Evolutionary conservation across 2,888 invertebrate species (phyloP).

Genomic region (Acleris literana): DNA sequence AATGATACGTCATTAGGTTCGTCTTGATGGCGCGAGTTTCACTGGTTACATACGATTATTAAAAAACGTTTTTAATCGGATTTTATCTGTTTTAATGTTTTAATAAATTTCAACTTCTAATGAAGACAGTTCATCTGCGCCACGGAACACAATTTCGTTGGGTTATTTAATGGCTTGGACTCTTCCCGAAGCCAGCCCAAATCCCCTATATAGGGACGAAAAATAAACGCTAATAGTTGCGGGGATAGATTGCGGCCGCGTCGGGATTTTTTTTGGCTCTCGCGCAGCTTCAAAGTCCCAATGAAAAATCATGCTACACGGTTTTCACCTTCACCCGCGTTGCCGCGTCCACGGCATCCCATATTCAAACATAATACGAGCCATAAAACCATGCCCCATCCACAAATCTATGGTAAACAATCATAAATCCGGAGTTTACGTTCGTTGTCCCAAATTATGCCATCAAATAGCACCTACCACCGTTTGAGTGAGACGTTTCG

Average conservation of each 20-base stretch:
- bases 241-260: constrained; percentile 30
- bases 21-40: no score
- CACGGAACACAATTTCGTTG: not conserved
- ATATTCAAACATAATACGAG: constrained; percentile 38
- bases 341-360: constrained; percentile 3
- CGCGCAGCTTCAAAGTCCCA: constrained; percentile 21
- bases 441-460: constrained; percentile 76
- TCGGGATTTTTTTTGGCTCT: constrained; percentile 17
- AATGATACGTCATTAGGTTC: no score
- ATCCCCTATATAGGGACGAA: constrained; percentile 26
- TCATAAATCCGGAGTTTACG: constrained; percentile 77
- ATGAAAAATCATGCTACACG: constrained; percentile 14
- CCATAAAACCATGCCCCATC: constrained; percentile 64
- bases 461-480: constrained; percentile 74
- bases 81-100: no score
- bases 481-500: constrained; percentile 63
- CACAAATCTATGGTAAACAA: constrained; percentile 76
- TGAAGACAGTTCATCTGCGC: no score
- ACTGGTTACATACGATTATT: no score
- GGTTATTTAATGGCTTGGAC: not conserved
- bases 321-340: constrained; percentile 22
- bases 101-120: no score
- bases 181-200: constrained; percentile 1
- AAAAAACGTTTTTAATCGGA: no score
- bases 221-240: constrained; percentile 32